Base-by-base conservation (phyloP, 1,140 invertebrate species). In the Dendroctonus valens region DNA sequence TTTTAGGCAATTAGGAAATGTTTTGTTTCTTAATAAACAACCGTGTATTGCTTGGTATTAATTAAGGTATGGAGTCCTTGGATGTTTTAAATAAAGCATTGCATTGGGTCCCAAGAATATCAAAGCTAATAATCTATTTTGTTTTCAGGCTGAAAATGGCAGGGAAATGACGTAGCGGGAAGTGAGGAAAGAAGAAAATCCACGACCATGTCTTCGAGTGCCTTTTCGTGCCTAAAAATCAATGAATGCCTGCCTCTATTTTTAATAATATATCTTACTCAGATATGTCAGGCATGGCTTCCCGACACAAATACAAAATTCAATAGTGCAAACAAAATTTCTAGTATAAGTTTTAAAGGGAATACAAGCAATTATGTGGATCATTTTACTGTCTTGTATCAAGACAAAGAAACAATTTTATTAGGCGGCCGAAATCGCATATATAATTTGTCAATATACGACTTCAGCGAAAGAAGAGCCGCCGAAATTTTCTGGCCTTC, bases 401-500 rank as follows among this genome's bases (percentile, higher is more conserved):
- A 82, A 75, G 79, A 83, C 70, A 78, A 81, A 65, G 76, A 75
- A 57, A 79, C 78, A 11, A 73, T 83, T 60, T 68, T 82, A 59
- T 71, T 83, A 55, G 82, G 82, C 64, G 81, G 81, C 80, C 89
- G 90, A 76, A 91, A 92, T 79, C 83, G 86, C 74, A 85, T 92
- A 70, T 92, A 92, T 80, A 93, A 92, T 80, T 84, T 92, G 74
- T 91, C 88, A 75, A 81, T 92, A 60, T 82, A 83, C 70, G 86
- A 89, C 75, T 82, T 90, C 73, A 82, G 81, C 64, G 88, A 92
- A 78, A 77, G 72, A 26, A 79, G 75, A 49, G 74, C 75, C 7
- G 72, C 65, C 8, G 65, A 70, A 26, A 85, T 96, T 66, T 88
- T 90, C 77, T 96, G 94, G 94, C 84, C 85, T 72, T 91, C 93